Evolutionary conservation across 2,113 vertebrate species (phyloP).

Genomic region (Proterorhinus semilunaris): DNA sequence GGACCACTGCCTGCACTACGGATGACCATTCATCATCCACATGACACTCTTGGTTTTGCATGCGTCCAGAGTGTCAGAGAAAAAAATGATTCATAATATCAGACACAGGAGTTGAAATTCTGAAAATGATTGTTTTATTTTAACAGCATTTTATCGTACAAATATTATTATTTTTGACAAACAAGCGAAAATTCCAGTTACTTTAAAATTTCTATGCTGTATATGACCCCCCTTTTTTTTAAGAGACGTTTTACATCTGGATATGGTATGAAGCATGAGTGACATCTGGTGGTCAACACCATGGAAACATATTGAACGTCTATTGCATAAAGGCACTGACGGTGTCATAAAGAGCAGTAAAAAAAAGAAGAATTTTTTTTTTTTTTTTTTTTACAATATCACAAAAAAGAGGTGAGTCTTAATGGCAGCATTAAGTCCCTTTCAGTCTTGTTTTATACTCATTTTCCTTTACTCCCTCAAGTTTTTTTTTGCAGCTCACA

Average conservation of each 20-base stretch:
- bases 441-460: too few species aligned
- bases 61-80: slow-evolving; percentile 7
- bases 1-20: slow-evolving; percentile 14
- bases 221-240: not conserved
- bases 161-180: not conserved
- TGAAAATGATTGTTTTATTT: slow-evolving; percentile 14
- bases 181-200: not conserved
- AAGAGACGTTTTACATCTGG: not conserved
- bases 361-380: too few species aligned
- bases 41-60: slow-evolving; percentile 15
- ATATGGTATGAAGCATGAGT: slow-evolving; percentile 20
- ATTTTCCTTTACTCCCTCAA: too few species aligned
- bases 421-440: too few species aligned
- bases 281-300: slow-evolving; percentile 51
- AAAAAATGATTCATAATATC: slow-evolving; percentile 17
- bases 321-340: too few species aligned
- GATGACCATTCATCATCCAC: slow-evolving; percentile 45
- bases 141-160: not conserved
- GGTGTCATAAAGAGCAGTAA: too few species aligned
- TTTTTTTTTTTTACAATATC: too few species aligned
- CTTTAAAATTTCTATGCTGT: not conserved
- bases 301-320: not conserved
- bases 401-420: too few species aligned
- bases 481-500: too few species aligned
- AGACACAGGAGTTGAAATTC: slow-evolving; percentile 6